A percentile compares a stretch with the other conserved stretches of the same genome.
phyloP scores from a whole-genome alignment of 2,888 invertebrate genomes.

The Agriopis aurantiaria region DNA sequence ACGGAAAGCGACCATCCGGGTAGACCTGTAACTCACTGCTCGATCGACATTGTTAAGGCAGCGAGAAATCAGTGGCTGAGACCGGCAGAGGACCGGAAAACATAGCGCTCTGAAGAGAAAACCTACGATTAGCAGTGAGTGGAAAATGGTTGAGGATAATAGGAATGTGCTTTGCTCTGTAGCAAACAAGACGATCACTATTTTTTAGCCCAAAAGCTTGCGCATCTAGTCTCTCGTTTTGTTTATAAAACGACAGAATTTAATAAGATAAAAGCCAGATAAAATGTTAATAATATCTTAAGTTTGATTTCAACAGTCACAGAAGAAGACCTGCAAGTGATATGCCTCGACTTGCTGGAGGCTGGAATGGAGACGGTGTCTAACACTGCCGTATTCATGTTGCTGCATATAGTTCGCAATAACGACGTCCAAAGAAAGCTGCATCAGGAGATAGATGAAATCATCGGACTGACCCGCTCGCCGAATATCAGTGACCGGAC shows the following conservation, averaged over 20 bases:
- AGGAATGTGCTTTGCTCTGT: too few species aligned
- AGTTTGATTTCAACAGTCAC: constrained; percentile 55
- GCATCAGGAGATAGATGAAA: constrained; percentile 87
- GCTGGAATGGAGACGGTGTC: constrained; percentile 91
- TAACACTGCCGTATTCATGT: constrained; percentile 87
- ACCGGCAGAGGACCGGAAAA: too few species aligned
- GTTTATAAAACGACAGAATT: background rate
- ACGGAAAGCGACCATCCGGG: too few species aligned
- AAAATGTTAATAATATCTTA: background rate
- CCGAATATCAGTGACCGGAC: constrained; percentile 85
- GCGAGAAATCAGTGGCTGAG: too few species aligned
- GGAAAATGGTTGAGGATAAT: too few species aligned
- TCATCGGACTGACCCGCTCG: constrained; percentile 83
- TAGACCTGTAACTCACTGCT: too few species aligned
- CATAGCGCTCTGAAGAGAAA: too few species aligned
- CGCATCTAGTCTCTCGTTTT: background rate
- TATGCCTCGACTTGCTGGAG: constrained; percentile 89
- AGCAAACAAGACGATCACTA: too few species aligned
- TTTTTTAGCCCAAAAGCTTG: too few species aligned
- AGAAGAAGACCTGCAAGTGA: constrained; percentile 74
- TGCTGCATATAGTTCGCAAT: constrained; percentile 86
- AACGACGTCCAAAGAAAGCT: constrained; percentile 85
- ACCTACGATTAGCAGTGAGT: too few species aligned
- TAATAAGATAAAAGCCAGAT: too few species aligned
- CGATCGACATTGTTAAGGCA: too few species aligned